Conservation (phyloP, 2,888 invertebrate species). For the Apoda limacodes region DNA sequence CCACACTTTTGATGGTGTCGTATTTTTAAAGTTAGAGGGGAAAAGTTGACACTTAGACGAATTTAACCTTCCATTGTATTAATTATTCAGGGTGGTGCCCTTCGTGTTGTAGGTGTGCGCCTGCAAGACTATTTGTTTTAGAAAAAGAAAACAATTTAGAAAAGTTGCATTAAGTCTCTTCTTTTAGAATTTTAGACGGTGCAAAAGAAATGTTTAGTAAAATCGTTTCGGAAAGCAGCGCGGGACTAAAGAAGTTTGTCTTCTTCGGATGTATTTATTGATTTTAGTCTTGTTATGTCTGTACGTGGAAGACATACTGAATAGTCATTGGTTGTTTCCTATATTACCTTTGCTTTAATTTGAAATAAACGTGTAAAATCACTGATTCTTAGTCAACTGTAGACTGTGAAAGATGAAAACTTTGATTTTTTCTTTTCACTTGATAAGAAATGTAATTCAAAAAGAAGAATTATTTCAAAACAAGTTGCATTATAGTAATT, state of each 20-base stretch:
- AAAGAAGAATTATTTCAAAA: too few relatives aligned
- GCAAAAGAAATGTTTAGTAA: constrained; percentile 56
- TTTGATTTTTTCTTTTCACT: too few relatives aligned
- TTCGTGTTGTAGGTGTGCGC: constrained; percentile 60
- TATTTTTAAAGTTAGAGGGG: constrained; percentile 60
- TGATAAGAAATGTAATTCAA: too few relatives aligned
- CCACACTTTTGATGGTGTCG: constrained; percentile 64
- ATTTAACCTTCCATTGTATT: constrained; percentile 69
- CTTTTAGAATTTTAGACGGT: constrained; percentile 34
- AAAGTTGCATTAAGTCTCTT: constrained; percentile 44
- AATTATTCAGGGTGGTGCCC: constrained; percentile 65
- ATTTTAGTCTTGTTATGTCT: constrained; percentile 29
- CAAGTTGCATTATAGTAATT: too few relatives aligned
- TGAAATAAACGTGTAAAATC: too few relatives aligned
- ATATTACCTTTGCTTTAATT: too few relatives aligned
- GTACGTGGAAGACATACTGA: too few relatives aligned
- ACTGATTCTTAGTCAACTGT: too few relatives aligned
- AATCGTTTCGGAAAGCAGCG: constrained; percentile 60
- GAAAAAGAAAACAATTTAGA: constrained; percentile 54
- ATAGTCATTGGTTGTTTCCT: too few relatives aligned
- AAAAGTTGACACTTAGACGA: constrained; percentile 66
- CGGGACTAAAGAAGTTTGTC: constrained; percentile 48
- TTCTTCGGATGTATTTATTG: constrained; percentile 43
- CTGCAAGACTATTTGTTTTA: constrained; percentile 61
- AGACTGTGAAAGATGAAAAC: too few relatives aligned